Evolutionary conservation across 1,140 invertebrate genomes (phyloP).

Genomic region (Melanaphis sacchari): DNA sequence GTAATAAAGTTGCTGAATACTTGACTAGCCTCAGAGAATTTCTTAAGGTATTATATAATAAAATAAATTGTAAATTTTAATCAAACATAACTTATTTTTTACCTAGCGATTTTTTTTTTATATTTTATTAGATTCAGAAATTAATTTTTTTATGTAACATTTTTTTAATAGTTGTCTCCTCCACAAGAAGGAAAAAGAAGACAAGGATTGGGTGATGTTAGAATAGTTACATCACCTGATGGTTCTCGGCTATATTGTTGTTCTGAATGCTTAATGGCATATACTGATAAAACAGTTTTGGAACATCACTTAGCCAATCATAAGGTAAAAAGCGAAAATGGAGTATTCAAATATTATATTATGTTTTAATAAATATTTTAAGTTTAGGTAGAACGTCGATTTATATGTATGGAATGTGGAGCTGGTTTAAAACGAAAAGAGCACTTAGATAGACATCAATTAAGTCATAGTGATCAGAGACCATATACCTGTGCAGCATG

Average conservation of each 20-base stretch:
- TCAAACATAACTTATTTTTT: neutral
- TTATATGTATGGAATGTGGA: constrained; percentile 86
- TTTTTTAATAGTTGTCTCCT: constrained; percentile 54
- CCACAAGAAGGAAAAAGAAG: constrained; percentile 59
- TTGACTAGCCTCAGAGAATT: constrained; percentile 62
- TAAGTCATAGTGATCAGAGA: constrained; percentile 62
- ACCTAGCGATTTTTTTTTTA: neutral
- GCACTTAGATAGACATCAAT: constrained; percentile 63
- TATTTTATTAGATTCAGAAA: neutral
- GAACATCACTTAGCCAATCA: constrained; percentile 84
- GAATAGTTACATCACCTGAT: constrained; percentile 80
- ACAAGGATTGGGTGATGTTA: constrained; percentile 72
- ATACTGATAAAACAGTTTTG: constrained; percentile 79
- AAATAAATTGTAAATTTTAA: neutral
- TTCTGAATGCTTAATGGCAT: constrained; percentile 85
- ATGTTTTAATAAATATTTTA: constrained; percentile 33
- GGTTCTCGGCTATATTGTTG: constrained; percentile 84
- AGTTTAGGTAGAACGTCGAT: constrained; percentile 64
- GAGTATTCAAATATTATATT: neutral
- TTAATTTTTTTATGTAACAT: neutral
- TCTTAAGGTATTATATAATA: constrained; percentile 60
- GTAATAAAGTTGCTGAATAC: constrained; percentile 63
- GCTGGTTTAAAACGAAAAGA: constrained; percentile 74
- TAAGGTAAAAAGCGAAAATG: constrained; percentile 62
- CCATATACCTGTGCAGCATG: constrained; percentile 81